Conservation (phyloP, 2,113 vertebrate species). For the Butorides virescens region DNA sequence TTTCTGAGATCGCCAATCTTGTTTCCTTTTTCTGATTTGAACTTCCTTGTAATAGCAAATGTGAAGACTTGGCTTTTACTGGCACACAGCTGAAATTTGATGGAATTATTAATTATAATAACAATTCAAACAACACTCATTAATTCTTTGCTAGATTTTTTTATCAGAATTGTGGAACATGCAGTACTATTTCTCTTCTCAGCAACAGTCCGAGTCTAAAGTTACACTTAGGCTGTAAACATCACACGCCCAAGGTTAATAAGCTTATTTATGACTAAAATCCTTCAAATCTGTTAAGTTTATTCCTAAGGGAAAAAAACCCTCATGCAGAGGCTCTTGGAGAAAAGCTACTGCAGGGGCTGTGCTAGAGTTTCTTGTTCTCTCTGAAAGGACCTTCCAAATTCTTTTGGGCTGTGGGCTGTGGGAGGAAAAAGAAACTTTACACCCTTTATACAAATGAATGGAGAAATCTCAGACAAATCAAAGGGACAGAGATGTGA, state of each 20-base stretch:
- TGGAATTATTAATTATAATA: neutral
- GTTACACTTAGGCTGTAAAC: neutral
- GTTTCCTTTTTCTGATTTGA: neutral
- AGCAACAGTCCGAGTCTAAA: neutral
- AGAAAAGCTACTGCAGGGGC: neutral
- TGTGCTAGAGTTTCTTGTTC: neutral
- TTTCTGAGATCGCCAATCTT: neutral
- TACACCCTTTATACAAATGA: neutral
- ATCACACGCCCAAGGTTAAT: neutral
- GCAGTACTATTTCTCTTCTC: neutral
- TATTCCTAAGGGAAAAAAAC: neutral
- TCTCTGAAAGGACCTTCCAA: neutral
- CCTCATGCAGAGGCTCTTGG: neutral
- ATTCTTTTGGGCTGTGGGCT: neutral
- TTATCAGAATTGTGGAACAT: neutral
- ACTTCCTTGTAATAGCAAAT: neutral
- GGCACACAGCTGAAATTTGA: neutral
- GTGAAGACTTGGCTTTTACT: neutral
- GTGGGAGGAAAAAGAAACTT: neutral
- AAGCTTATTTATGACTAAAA: neutral
- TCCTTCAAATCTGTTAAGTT: neutral
- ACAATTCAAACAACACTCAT: neutral
- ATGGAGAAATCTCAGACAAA: neutral
- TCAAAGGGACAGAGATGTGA: neutral
- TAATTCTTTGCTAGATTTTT: neutral